Conservation (phyloP, 2,113 vertebrate species). For the Platycercus adscitus region DNA sequence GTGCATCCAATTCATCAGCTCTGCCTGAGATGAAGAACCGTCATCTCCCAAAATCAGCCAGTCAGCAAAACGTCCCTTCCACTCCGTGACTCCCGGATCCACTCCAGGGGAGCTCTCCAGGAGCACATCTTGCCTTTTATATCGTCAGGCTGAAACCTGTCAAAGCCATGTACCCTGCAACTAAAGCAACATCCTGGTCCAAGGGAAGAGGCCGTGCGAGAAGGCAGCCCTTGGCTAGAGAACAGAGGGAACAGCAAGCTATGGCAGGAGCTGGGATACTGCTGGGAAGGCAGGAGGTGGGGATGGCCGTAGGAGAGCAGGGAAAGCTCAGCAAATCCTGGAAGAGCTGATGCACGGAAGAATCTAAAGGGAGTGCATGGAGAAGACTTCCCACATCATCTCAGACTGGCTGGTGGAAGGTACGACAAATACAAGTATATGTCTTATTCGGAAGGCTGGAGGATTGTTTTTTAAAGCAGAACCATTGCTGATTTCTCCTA, state of each 20-base stretch:
- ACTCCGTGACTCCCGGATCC: not conserved
- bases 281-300: not conserved
- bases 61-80: not conserved
- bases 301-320: not conserved
- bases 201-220: not conserved
- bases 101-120: not conserved
- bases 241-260: not conserved
- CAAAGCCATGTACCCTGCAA: not conserved
- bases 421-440: not conserved
- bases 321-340: slow-evolving; percentile 19
- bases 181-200: not conserved
- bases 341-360: not conserved
- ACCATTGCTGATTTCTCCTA: not conserved
- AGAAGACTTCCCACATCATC: not conserved
- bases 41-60: not conserved
- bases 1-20: not conserved
- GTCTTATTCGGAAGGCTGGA: not conserved
- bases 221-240: not conserved
- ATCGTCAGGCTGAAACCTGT: not conserved
- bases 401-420: not conserved
- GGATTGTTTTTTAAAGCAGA: not conserved
- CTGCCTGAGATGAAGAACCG: not conserved
- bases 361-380: not conserved
- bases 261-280: not conserved
- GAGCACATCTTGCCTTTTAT: not conserved